phyloP scores from a whole-genome alignment of 2,888 invertebrate genomes.

The Agrilus mali region DNA sequence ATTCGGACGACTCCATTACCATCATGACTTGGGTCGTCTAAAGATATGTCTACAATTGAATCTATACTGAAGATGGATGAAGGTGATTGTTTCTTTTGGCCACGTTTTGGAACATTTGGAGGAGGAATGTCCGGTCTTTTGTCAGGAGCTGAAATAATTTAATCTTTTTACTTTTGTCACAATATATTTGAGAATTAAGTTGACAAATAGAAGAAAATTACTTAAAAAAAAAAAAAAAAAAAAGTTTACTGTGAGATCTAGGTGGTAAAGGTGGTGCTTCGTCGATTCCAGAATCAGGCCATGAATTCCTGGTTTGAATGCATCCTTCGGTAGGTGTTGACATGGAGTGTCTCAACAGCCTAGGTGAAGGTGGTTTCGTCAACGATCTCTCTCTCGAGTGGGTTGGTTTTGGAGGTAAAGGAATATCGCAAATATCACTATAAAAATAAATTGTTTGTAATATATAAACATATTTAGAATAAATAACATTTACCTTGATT shows the following conservation, averaged over 20 bases:
- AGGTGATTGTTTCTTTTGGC: conserved; percentile 32
- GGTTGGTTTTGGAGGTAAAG: conserved; percentile 40
- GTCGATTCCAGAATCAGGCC: conserved; percentile 41
- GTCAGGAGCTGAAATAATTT: conserved; percentile 36
- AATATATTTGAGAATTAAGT: conserved; percentile 1
- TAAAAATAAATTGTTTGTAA: not conserved
- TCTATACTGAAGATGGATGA: conserved; percentile 36
- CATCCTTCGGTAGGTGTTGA: conserved; percentile 38
- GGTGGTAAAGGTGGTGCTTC: conserved; percentile 74
- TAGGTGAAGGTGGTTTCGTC: conserved; percentile 44
- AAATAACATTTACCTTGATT: conserved; percentile 25
- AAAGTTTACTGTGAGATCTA: conserved; percentile 52
- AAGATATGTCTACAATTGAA: conserved; percentile 35
- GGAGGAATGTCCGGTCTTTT: conserved; percentile 37
- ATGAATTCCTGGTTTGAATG: conserved; percentile 39
- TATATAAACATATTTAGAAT: not conserved
- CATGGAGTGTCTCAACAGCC: conserved; percentile 39
- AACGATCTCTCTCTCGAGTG: conserved; percentile 33
- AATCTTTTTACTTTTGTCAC: conserved; percentile 4
- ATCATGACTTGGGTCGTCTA: conserved; percentile 30
- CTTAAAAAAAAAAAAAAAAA: not conserved
- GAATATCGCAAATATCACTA: conserved; percentile 26
- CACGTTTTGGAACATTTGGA: conserved; percentile 33
- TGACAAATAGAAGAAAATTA: not conserved
- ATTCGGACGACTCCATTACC: conserved; percentile 23